Percentiles rank a stretch among this genome's conserved stretches.
Evolutionary conservation across 2,888 invertebrate species (phyloP).

Genomic region (Acrocyrtus sp.): DNA sequence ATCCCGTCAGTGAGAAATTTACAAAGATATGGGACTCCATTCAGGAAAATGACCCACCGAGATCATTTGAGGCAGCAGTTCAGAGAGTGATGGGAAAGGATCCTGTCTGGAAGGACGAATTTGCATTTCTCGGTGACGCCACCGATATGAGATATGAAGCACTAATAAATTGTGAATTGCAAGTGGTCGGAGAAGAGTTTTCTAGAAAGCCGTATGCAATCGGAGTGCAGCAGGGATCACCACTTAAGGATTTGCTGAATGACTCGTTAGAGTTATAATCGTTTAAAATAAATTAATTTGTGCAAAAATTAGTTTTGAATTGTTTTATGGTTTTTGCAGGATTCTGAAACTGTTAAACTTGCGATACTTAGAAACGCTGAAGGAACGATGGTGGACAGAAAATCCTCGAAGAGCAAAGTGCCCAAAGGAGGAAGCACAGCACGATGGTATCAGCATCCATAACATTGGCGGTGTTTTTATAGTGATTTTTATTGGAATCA

Average conservation of each 20-base stretch:
- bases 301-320: conserved; percentile 67
- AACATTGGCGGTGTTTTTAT: conserved; percentile 94
- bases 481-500: conserved; percentile 95
- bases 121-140: conserved; percentile 94
- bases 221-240: conserved; percentile 95
- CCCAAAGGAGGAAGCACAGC: conserved; percentile 90
- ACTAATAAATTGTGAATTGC: conserved; percentile 86
- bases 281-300: not conserved
- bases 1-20: conserved; percentile 97
- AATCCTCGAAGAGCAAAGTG: conserved; percentile 82
- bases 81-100: conserved; percentile 73
- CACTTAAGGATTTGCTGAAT: conserved; percentile 92
- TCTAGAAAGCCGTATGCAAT: conserved; percentile 95
- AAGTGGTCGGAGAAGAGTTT: conserved; percentile 95
- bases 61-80: conserved; percentile 81
- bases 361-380: conserved; percentile 89
- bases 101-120: conserved; percentile 80
- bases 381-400: conserved; percentile 96
- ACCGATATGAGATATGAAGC: conserved; percentile 87
- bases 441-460: conserved; percentile 96
- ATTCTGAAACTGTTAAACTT: conserved; percentile 94
- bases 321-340: too few relatives aligned
- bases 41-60: conserved; percentile 84
- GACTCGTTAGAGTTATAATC: conserved; percentile 80
- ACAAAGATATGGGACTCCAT: conserved; percentile 99